These are phyloP conservation scores for Megalops atlanticus DNA, from an alignment of 2,113 vertebrate genomes.

Conservation along the genomic window DNA sequence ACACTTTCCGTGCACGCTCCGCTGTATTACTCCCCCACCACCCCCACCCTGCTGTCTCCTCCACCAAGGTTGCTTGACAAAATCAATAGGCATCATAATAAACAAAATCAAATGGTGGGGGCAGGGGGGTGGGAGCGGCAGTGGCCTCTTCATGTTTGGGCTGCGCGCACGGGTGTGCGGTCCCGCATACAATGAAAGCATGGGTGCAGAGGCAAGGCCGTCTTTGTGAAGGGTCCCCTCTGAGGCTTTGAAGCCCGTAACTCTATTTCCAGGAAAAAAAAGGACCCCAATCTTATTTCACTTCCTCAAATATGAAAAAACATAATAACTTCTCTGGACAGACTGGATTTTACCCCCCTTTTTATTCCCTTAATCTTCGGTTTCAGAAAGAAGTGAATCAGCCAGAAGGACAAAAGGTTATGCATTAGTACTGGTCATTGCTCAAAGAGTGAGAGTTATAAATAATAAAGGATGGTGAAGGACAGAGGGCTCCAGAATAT, in stretches of 20 bases:
- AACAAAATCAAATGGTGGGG: constrained; percentile 41
- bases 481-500: constrained; percentile 88
- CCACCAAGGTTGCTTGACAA: constrained; percentile 43
- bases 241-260: constrained; percentile 74
- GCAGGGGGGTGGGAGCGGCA: constrained; percentile 10
- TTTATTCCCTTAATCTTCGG: constrained; percentile 87
- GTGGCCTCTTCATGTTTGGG: constrained; percentile 2
- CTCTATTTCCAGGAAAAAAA: constrained; percentile 76
- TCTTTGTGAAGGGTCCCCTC: constrained; percentile 32
- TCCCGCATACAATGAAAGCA: constrained; percentile 63
- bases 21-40: constrained; percentile 64
- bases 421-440: constrained; percentile 99
- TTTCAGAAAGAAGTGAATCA: constrained; percentile 96
- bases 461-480: constrained; percentile 97
- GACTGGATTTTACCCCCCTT: constrained; percentile 65
- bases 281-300: constrained; percentile 80
- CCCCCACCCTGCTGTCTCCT: too few species aligned
- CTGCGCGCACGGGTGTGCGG: constrained; percentile 34
- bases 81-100: constrained; percentile 59
- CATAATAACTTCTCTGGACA: constrained; percentile 78
- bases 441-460: constrained; percentile 96
- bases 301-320: constrained; percentile 78
- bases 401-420: constrained; percentile 98
- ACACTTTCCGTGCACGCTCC: constrained; percentile 61
- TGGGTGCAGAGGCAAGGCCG: constrained; percentile 59